These are phyloP conservation scores for Lasiurus borealis DNA, from an alignment of 2,113 vertebrate species.

Conservation along the genomic window DNA sequence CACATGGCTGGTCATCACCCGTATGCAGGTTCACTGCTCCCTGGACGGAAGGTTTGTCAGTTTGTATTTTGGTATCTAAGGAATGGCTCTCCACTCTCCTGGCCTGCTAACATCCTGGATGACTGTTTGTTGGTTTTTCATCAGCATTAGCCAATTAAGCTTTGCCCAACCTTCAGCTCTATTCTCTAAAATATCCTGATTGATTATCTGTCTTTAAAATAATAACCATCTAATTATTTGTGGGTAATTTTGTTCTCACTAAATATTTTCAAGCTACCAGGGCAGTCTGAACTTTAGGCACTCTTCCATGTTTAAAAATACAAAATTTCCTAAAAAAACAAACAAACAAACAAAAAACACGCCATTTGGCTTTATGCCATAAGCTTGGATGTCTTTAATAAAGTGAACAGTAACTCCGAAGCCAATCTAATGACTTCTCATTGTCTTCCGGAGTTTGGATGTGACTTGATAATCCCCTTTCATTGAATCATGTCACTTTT, in stretches of 20 bases:
- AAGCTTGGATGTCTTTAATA: slow-evolving; percentile 25
- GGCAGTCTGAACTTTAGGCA: background rate
- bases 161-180: background rate
- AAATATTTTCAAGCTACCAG: slow-evolving; percentile 27
- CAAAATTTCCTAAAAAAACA: slow-evolving; percentile 25
- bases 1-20: too few relatives aligned
- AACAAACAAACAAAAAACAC: slow-evolving; percentile 50
- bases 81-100: background rate
- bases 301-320: background rate
- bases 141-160: background rate
- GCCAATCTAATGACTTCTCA: slow-evolving; percentile 42
- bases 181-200: background rate
- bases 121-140: background rate
- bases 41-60: background rate
- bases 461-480: slow-evolving; percentile 21
- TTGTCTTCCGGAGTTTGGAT: slow-evolving; percentile 32
- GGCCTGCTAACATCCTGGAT: background rate
- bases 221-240: background rate
- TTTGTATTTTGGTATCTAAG: background rate
- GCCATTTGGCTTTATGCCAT: background rate
- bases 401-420: slow-evolving; percentile 28
- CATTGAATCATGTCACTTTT: background rate
- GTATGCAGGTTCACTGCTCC: background rate
- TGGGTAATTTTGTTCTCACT: background rate
- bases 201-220: slow-evolving; percentile 19